Conservation (phyloP, 1,140 invertebrate species). For the Octopus sinensis region DNA sequence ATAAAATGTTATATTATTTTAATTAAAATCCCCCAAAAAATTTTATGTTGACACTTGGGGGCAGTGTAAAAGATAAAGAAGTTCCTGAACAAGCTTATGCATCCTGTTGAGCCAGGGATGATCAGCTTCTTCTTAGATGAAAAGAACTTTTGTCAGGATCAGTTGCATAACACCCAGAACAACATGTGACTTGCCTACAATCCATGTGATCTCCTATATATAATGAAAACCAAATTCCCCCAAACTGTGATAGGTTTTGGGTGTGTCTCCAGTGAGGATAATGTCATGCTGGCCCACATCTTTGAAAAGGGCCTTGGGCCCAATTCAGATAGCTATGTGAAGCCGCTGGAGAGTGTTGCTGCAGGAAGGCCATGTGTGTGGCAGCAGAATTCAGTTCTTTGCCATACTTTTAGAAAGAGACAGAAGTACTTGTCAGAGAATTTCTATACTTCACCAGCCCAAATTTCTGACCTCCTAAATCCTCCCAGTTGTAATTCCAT, state of each 20-base stretch:
- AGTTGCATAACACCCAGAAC: neutral
- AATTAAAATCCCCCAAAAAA: no score
- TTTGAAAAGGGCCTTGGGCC: neutral
- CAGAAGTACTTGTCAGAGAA: neutral
- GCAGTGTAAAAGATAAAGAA: neutral
- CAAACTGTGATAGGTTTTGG: neutral
- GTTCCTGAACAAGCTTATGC: neutral
- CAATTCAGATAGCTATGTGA: neutral
- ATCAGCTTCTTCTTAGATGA: neutral
- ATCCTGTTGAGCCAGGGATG: neutral
- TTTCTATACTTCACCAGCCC: neutral
- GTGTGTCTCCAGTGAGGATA: neutral
- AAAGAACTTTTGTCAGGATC: neutral
- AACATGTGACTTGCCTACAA: neutral
- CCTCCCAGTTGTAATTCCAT: no score
- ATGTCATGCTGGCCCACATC: neutral
- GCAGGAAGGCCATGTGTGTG: neutral
- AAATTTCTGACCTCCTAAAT: no score
- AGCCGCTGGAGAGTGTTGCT: neutral
- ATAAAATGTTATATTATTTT: no score
- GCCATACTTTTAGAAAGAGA: neutral
- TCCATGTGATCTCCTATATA: neutral
- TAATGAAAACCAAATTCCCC: neutral
- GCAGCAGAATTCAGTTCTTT: neutral
- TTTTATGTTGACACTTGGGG: no score